phyloP scores from a whole-genome alignment of 1,140 invertebrate species.

The Bombyx mandarina region DNA sequence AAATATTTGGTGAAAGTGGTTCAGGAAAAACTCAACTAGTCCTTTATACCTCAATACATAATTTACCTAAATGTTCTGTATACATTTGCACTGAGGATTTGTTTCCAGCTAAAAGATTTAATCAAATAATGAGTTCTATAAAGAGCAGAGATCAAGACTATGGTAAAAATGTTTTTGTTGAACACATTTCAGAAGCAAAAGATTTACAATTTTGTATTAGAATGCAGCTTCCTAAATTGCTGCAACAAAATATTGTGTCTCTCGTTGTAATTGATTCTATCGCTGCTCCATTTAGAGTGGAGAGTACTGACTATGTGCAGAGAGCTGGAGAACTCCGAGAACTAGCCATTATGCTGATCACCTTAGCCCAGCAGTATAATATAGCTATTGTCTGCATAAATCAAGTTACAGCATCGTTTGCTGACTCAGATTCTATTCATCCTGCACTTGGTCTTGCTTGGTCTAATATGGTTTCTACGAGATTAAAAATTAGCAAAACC shows the following conservation, averaged over 20 bases:
- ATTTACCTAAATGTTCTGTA: slow-evolving; percentile 33
- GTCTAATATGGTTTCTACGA: slow-evolving; percentile 52
- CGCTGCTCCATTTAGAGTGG: slow-evolving; percentile 51
- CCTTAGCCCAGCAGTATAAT: slow-evolving; percentile 36
- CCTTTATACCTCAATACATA: slow-evolving; percentile 75
- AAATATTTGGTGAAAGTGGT: slow-evolving; percentile 87
- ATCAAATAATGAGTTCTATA: slow-evolving; percentile 33
- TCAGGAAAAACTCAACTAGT: slow-evolving; percentile 90
- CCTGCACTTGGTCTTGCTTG: slow-evolving; percentile 52
- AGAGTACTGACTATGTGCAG: slow-evolving; percentile 48
- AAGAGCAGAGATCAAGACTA: slow-evolving; percentile 15
- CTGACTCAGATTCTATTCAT: slow-evolving; percentile 29
- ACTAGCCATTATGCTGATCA: slow-evolving; percentile 32
- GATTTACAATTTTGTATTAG: slow-evolving; percentile 46
- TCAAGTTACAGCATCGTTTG: slow-evolving; percentile 48
- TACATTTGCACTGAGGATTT: slow-evolving; percentile 59
- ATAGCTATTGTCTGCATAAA: slow-evolving; percentile 50
- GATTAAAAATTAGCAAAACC: slow-evolving; percentile 36
- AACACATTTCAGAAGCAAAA: slow-evolving; percentile 46
- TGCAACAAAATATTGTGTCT: slow-evolving; percentile 28
- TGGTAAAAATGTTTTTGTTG: slow-evolving; percentile 48
- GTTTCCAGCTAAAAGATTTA: slow-evolving; percentile 53
- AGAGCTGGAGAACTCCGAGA: slow-evolving; percentile 54
- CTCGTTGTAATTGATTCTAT: slow-evolving; percentile 50
- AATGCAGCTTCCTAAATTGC: slow-evolving; percentile 40